Evolutionary conservation across 2,888 invertebrate species (phyloP), one percentile per base, ranked within the genome.

Genomic region (Lithophane socia): DNA sequence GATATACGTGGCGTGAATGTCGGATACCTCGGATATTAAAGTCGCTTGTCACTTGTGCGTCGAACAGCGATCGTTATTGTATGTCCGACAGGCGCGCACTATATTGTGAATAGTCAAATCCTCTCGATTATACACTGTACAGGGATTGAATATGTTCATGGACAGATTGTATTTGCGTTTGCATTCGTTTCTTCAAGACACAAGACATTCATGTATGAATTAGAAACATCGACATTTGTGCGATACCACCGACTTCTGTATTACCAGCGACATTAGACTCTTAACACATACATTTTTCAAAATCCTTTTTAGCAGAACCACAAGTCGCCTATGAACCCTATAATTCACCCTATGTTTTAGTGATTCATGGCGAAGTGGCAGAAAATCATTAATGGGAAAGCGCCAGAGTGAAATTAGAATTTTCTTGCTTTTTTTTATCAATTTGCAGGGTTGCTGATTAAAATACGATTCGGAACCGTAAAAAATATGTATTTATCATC

Each of bases 51-150:
- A 52, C 42, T 21, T 18, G 24, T 49, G 58, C 72, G 1, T 52
- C 8, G 47, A 24, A 47, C 47, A 21, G 42, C 61, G 12, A 13
- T 47, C 44, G 68, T 29, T 54, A 12, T 44, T 47, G 61, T 78
- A 75, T 54, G 64, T 65, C 80, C 73, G 74, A 81, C 80, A 83
- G 44, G 65, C 80, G 82, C 76, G 49, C 86, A 75, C 66, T 68
- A 77, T 82, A 88, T 83, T 85, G 87, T 88, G 89, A 87, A 88
- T 90, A 91, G 90, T 91, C 91, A 91, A 92, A 91, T 90, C 89
- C 90, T 91, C 88, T 92, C 85, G 84, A 92, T 91, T 90, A 87
- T 93, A 94, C 93, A 94, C 93, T 94, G 93, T 94, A 94, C 93
- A 94, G 89, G 89, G 88, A 86, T 88, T 85, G 77, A 84, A 80